Base-by-base conservation (phyloP, 2,797 vertebrate species). In the Clamator glandarius region DNA sequence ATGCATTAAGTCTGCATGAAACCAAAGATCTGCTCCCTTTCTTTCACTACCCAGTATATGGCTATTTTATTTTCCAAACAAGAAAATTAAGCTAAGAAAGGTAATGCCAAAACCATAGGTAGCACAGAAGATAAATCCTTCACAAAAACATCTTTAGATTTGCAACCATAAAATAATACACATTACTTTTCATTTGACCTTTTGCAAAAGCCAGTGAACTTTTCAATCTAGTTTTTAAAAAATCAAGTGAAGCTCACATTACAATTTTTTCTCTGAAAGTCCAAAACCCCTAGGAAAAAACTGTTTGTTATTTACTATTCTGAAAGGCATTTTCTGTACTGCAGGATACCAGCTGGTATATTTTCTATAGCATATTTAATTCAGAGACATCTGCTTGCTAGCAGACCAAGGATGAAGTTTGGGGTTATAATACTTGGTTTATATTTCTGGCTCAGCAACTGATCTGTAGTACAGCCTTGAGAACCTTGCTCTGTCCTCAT, bases 351-450 rank as follows among this genome's bases (percentile, higher is more conserved):
- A 95, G 48, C 66, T 78, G 62, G 58, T 75, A 52, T 18, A 23
- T 86, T 92, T 94, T 83, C 76, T 62, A 20, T 33, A 83, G 57
- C 58, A 33, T 68, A 72, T 62, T 95, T 83, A 81, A 78, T 88
- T 92, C 61, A 78, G 73, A 80, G 62, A 92, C 90, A 93, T 83
- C 73, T 93, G 58, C 51, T 76, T 51, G 20, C 76, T 62, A 81
- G 79, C 1, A 0, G 46, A 86, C 63, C 59, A 87, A 86, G 69
- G 62, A 93, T 77, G 39, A 91, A 88, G 46, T 14, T 50, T 78
- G 66, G 31, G 52, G 42, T 92, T 92, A 88, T 26, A 31, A 92
- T 66, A 91, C 31, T 58, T 55, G 35, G 69, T 84, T 81, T 87
- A 51, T 7, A 75, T 57, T 57, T 92, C 79, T 88, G 48, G 69